These are phyloP conservation scores for Diplosoma virens DNA, from an alignment of 23 tunicate genomes.

Conservation along the genomic window DNA sequence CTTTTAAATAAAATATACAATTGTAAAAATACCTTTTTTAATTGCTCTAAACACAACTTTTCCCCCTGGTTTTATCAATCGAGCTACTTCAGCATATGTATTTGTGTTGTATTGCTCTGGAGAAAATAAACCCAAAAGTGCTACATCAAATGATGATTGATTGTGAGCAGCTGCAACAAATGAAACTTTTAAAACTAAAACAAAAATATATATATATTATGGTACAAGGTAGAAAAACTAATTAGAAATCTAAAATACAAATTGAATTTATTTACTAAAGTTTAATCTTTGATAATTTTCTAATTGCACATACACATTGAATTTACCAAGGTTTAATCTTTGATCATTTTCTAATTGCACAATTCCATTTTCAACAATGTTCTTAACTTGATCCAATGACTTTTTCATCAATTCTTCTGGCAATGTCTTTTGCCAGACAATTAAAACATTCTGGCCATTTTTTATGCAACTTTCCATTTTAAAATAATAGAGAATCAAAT, in stretches of 20 bases:
- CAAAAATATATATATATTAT: too few relatives aligned
- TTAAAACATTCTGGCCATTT: constrained; percentile 44
- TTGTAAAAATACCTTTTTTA: background rate
- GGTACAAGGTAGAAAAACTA: too few relatives aligned
- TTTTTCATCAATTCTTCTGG: constrained; percentile 38
- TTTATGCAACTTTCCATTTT: constrained; percentile 34
- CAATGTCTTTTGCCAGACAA: constrained; percentile 52
- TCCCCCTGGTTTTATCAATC: constrained; percentile 54
- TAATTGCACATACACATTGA: too few relatives aligned
- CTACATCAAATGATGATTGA: constrained; percentile 48
- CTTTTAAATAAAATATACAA: background rate
- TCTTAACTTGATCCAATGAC: constrained; percentile 16
- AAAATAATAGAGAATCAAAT: too few relatives aligned
- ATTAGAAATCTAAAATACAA: too few relatives aligned
- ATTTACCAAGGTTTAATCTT: constrained; percentile 38
- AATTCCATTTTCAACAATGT: constrained; percentile 28
- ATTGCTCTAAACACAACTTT: constrained; percentile 15
- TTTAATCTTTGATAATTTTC: too few relatives aligned
- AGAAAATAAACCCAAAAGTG: constrained; percentile 50
- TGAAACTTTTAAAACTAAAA: too few relatives aligned
- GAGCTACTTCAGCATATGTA: constrained; percentile 30
- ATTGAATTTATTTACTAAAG: background rate
- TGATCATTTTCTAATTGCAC: constrained; percentile 55
- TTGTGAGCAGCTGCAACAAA: constrained; percentile 30
- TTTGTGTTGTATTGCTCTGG: constrained; percentile 2